Evolutionary conservation across 2,888 invertebrate species (phyloP), one percentile per base, ranked within the genome.

Genomic region (Drosophila rubida): DNA sequence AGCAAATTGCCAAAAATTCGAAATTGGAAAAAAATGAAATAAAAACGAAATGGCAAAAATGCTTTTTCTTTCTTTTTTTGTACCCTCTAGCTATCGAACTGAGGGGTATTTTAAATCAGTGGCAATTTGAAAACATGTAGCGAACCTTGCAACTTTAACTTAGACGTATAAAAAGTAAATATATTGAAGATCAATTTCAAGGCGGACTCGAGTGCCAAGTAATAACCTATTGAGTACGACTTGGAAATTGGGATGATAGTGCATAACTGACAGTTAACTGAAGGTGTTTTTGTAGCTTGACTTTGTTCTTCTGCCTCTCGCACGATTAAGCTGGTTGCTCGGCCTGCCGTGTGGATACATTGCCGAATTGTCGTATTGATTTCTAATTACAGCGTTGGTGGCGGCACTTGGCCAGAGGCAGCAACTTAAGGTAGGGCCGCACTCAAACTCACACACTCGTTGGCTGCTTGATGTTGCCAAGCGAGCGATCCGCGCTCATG

Each of bases 361-460:
- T 64, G 64, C 60, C 69, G 48, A 80, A 84, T 80, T 83, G 84
- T 66, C 60, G 62, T 80, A 80, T 80, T 80, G 80, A 80, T 80
- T 80, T 85, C 80, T 80, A 80, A 80, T 80, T 80, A 80, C 82
- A 67, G 30, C 32, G 32, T 32, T n/a, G 32, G 32, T 1, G 30
- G 58, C 69, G 55, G 53, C 60, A 65, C 82, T 78, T 67, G 85
- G 67, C 54, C 16, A 45, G 44, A 30, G 50, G 44, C 41, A 50
- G 45, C 22, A 30, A 23, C 62, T 80, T 75, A 69, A 75, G 80
- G 85, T 72, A 84, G 80, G 80, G 75, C 63, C 46, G 59, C 9
- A 46, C 8, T 14, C n/a, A 11, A 14, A 32, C 19, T 9, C 30
- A 19, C n/a, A 13, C 13, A 32, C 14, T 32, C n/a, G 5, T n/a